Percentiles rank a stretch among this genome's conserved stretches.
phyloP scores from a whole-genome alignment of 1,140 invertebrate species.

The Neotoxoptera formosana region DNA sequence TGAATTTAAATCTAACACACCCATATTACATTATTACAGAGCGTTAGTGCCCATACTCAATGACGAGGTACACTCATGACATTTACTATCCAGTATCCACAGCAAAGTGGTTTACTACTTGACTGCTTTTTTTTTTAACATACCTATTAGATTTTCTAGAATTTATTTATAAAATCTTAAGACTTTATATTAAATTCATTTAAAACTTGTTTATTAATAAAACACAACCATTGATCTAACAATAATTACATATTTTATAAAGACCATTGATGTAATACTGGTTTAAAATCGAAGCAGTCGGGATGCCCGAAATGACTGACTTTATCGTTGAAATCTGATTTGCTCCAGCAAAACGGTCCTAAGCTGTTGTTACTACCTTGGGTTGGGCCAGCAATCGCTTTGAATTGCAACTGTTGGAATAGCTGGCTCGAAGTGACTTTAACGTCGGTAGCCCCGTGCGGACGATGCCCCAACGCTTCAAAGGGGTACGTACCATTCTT shows the following conservation, averaged over 20 bases:
- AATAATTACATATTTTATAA: neutral
- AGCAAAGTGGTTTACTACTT: no score
- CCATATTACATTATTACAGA: no score
- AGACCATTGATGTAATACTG: constrained; percentile 25
- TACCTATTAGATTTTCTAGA: neutral
- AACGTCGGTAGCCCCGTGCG: constrained; percentile 28
- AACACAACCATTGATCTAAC: neutral
- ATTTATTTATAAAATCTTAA: neutral
- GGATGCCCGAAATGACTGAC: constrained; percentile 23
- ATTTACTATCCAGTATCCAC: no score
- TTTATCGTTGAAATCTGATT: constrained; percentile 16
- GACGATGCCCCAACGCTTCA: constrained; percentile 5
- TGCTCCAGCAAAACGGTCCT: constrained; percentile 47
- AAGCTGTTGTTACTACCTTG: constrained; percentile 7
- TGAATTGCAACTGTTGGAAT: constrained; percentile 35
- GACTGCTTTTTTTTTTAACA: no score
- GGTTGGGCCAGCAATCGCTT: constrained; percentile 6
- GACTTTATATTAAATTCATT: neutral
- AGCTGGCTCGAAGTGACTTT: constrained; percentile 1
- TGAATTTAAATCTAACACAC: no score
- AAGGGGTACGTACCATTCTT: constrained; percentile 33
- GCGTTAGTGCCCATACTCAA: no score
- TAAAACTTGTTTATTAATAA: neutral
- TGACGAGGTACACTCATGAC: no score
- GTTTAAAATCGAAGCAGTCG: constrained; percentile 29